phyloP scores from a whole-genome alignment of 2,113 vertebrate genomes.

The Ammodytes marinus region DNA sequence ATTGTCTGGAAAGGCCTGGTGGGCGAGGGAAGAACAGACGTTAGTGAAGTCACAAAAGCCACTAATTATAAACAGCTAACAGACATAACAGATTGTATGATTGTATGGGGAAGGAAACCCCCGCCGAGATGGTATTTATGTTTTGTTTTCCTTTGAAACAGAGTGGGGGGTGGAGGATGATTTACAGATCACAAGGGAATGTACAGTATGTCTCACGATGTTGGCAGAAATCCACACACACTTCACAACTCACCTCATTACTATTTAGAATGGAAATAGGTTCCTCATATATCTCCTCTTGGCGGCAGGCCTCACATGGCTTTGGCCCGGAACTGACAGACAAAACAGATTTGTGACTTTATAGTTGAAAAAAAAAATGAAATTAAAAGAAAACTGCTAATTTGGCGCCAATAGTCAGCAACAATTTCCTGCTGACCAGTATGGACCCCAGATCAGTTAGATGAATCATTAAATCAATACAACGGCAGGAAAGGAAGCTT shows the following conservation, averaged over 20 bases:
- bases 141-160: background rate
- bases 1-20: slow-evolving; percentile 92
- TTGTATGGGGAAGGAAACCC: slow-evolving; percentile 34
- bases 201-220: background rate
- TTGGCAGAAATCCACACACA: background rate
- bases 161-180: background rate
- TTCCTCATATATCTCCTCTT: slow-evolving; percentile 93
- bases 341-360: slow-evolving; percentile 47
- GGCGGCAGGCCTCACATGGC: slow-evolving; percentile 91
- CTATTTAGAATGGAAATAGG: slow-evolving; percentile 90
- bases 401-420: slow-evolving; percentile 2
- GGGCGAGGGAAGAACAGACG: background rate
- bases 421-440: slow-evolving; percentile 24
- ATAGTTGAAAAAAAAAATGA: background rate
- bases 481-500: slow-evolving; percentile 4
- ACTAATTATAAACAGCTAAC: background rate
- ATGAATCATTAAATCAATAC: slow-evolving; percentile 14
- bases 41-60: slow-evolving; percentile 9
- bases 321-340: slow-evolving; percentile 90
- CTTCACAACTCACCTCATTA: slow-evolving; percentile 68
- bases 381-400: background rate
- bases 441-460: slow-evolving; percentile 2
- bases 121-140: background rate
- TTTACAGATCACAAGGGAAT: background rate
- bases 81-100: slow-evolving; percentile 24